Evolutionary conservation across 2,113 vertebrate genomes (phyloP).

Genomic region (Periophthalmodon schlosseri): DNA sequence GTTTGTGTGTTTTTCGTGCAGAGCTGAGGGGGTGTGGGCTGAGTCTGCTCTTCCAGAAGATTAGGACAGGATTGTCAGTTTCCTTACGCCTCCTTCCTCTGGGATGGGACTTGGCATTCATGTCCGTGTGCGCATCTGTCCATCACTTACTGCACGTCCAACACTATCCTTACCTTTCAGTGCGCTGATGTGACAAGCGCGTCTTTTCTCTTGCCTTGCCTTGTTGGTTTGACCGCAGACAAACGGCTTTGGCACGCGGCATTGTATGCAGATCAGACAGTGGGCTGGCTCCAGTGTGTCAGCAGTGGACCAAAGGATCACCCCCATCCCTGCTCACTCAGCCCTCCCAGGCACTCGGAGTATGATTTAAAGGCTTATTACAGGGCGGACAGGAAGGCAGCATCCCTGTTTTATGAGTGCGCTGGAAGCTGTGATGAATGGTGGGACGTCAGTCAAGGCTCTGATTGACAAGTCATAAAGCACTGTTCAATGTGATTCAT

Average conservation of each 20-base stretch:
- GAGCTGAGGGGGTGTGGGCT: slow-evolving; percentile 21
- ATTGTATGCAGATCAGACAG: slow-evolving; percentile 64
- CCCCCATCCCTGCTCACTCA: slow-evolving; percentile 54
- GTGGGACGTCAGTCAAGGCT: slow-evolving; percentile 36
- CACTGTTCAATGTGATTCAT: slow-evolving; percentile 50
- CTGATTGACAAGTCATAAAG: slow-evolving; percentile 55
- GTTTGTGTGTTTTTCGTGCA: slow-evolving; percentile 43
- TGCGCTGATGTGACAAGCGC: slow-evolving; percentile 55
- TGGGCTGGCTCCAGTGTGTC: slow-evolving; percentile 54
- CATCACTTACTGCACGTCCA: slow-evolving; percentile 57
- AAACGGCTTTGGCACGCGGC: slow-evolving; percentile 45
- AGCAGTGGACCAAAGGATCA: slow-evolving; percentile 42
- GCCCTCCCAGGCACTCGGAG: slow-evolving; percentile 59
- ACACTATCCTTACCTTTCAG: slow-evolving; percentile 53
- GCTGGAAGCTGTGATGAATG: slow-evolving; percentile 21
- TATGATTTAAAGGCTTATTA: slow-evolving; percentile 69
- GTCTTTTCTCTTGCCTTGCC: slow-evolving; percentile 37
- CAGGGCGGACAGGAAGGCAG: slow-evolving; percentile 39
- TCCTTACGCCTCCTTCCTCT: slow-evolving; percentile 41
- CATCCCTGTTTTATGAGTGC: slow-evolving; percentile 18
- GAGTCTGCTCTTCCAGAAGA: slow-evolving; percentile 51
- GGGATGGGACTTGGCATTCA: slow-evolving; percentile 55
- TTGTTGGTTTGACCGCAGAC: slow-evolving; percentile 51
- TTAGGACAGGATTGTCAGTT: slow-evolving; percentile 64
- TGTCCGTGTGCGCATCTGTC: slow-evolving; percentile 59